Evolutionary conservation across 2,888 invertebrate species (phyloP).

Genomic region (Sepioteuthis lessoniana): DNA sequence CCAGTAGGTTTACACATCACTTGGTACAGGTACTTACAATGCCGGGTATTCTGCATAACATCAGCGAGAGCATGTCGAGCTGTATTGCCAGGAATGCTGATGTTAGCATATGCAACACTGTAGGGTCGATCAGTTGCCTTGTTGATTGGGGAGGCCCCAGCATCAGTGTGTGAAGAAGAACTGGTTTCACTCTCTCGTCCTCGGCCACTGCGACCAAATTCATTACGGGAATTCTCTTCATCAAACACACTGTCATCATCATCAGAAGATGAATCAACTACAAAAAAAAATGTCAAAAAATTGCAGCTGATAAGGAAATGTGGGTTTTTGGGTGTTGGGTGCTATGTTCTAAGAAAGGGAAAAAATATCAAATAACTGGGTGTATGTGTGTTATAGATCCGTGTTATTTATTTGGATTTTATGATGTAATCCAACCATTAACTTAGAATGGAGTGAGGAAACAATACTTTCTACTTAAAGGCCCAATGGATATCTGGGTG

Average conservation of each 20-base stretch:
- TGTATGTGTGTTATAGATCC: not conserved
- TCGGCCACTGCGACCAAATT: conserved; percentile 65
- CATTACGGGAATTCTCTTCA: conserved; percentile 68
- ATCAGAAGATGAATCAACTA: conserved; percentile 68
- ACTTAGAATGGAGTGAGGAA: not conserved
- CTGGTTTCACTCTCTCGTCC: conserved; percentile 69
- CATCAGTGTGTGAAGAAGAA: conserved; percentile 65
- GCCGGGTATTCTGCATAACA: conserved; percentile 78
- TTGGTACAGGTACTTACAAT: conserved; percentile 62
- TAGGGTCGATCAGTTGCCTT: conserved; percentile 64
- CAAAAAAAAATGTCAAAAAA: conserved; percentile 43
- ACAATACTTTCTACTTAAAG: not conserved
- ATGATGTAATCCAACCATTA: not conserved
- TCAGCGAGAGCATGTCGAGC: conserved; percentile 81
- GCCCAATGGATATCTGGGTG: not conserved
- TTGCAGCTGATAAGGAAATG: conserved; percentile 40
- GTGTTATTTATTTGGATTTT: not conserved
- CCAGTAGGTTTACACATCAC: conserved; percentile 36
- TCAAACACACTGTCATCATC: conserved; percentile 73
- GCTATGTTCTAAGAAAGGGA: not conserved
- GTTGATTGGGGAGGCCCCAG: conserved; percentile 56
- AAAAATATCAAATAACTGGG: not conserved
- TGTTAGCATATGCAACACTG: conserved; percentile 70
- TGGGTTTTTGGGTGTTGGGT: conserved; percentile 6
- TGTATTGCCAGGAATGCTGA: conserved; percentile 76